phyloP scores from a whole-genome alignment of 64 coral and sea anemone species.

The Pachyseris speciosa region DNA sequence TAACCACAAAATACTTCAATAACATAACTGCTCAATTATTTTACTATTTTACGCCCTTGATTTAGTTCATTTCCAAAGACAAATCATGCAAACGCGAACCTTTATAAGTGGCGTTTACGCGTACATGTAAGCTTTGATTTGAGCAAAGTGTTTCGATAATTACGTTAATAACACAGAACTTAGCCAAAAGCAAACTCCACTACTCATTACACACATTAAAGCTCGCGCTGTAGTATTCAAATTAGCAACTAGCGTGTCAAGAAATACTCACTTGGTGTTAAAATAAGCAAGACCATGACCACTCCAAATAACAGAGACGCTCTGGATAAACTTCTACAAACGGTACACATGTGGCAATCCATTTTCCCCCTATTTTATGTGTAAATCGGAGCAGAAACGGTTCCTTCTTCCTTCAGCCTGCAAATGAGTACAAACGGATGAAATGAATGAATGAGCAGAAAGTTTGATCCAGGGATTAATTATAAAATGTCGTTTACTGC shows the following conservation, averaged over 20 bases:
- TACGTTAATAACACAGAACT: not conserved
- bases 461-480: not conserved
- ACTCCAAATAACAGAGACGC: not conserved
- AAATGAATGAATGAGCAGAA: not conserved
- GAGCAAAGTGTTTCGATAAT: not conserved
- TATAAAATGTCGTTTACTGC: not conserved
- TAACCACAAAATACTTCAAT: not conserved
- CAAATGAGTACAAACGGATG: not conserved
- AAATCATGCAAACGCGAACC: not conserved
- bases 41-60: not conserved
- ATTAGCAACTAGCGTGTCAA: not conserved
- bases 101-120: not conserved
- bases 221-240: not conserved
- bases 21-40: not conserved
- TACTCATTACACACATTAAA: not conserved
- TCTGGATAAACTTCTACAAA: not conserved
- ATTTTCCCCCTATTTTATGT: not conserved
- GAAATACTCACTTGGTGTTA: conserved; percentile 11
- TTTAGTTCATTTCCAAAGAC: not conserved
- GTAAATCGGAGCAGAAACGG: not conserved
- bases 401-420: not conserved
- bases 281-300: not conserved
- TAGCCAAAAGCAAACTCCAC: not conserved
- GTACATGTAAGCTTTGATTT: not conserved
- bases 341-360: not conserved